Conservation (phyloP, 1,140 invertebrate genomes). For the Aphaenogaster rudis region DNA sequence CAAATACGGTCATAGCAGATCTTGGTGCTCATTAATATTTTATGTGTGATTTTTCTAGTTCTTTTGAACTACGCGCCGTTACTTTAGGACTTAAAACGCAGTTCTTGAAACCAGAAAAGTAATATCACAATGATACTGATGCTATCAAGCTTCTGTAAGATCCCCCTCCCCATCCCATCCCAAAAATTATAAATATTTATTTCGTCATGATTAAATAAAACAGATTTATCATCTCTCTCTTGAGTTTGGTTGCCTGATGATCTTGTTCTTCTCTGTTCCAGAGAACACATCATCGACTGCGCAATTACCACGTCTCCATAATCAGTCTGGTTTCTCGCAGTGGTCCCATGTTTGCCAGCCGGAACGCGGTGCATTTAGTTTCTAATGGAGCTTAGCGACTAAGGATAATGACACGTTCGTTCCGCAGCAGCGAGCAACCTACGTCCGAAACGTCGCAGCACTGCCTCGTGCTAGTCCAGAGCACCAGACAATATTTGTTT, state of each 20-base stretch:
- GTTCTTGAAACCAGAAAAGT: no score
- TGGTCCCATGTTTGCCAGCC: slow-evolving; percentile 32
- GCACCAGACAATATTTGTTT: slow-evolving; percentile 73
- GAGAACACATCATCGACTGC: background rate
- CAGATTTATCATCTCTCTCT: background rate
- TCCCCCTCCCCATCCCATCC: no score
- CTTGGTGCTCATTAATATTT: no score
- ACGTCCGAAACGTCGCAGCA: slow-evolving; percentile 44
- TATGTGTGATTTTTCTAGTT: no score
- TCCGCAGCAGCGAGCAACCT: slow-evolving; percentile 52
- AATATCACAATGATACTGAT: no score
- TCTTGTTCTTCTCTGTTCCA: background rate
- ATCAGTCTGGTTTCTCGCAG: slow-evolving; percentile 55
- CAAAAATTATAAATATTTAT: background rate
- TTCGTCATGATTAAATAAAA: background rate
- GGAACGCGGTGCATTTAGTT: slow-evolving; percentile 55
- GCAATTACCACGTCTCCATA: slow-evolving; percentile 59
- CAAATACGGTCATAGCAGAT: no score
- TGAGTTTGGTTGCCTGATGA: background rate
- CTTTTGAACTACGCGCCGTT: no score
- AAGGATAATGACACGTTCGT: slow-evolving; percentile 71
- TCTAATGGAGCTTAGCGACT: slow-evolving; percentile 70
- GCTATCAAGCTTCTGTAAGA: no score
- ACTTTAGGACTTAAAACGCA: no score
- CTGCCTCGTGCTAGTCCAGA: slow-evolving; percentile 35